Evolutionary conservation across 2,113 vertebrate species (phyloP), one percentile per base, ranked within the genome.

Genomic region (Chionomys nivalis): DNA sequence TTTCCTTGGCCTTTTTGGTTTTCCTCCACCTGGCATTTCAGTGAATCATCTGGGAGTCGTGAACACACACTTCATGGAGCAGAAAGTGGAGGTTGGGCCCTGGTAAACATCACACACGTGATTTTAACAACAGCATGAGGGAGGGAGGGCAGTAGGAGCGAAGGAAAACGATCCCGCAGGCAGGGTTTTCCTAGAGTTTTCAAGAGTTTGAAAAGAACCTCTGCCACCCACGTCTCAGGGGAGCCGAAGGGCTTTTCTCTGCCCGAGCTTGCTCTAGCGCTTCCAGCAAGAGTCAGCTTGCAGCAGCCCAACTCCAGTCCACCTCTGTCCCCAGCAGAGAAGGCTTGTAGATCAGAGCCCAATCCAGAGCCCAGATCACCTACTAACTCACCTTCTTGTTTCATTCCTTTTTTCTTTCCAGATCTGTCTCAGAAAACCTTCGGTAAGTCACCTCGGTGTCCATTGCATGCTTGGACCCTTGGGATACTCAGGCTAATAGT

Each of bases 401-500:
- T 36, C 70, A 12, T 52, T 31, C 55, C 61, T 63, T 44, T 8
- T 65, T 78, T 79, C 31, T 24, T 79, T 83, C 72, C 75, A 98
- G 97, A 79, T 42, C 94, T 97, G 2, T 94, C 96, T 91, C 97
- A 98, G 49, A 98, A 94, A 90, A 97, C 96, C 52, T 89, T 97
- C 13, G 85, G 97, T 98, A 97, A 98, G 96, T 97, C 47, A 63
- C 36, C 31, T 65, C 26, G 61, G 5, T 83, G 36, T 95, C 76
- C 52, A 61, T 66, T 87, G 36, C 76, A 49, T 5, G 33, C 39
- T 68, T 58, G 11, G 42, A 44, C 24, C n/a, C 70, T 77, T 58
- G 31, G 21, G 77, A 44, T 77, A 19, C 61, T 89, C 52, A 91
- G 8, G 89, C 70, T 21, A 21, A 42, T 14, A 39, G 16, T 44